Conservation (phyloP, 2,113 vertebrate species). For the Rhagologus leucostigma region DNA sequence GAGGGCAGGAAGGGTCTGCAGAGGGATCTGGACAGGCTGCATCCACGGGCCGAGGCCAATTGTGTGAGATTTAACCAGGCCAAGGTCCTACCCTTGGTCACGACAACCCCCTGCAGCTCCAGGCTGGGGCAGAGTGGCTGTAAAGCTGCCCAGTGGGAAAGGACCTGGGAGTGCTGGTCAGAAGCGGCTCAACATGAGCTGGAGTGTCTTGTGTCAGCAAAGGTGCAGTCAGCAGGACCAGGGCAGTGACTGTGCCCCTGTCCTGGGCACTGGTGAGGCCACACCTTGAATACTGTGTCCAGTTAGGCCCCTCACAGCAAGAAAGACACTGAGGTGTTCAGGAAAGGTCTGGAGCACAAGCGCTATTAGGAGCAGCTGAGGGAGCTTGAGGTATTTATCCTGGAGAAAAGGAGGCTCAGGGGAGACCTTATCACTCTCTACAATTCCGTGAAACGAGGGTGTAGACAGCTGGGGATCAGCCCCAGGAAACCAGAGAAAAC, state of each 20-base stretch:
- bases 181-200: accelerated
- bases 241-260: background rate
- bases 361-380: background rate
- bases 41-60: accelerated
- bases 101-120: background rate
- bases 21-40: background rate
- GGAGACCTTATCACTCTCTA: too few relatives aligned
- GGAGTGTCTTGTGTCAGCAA: accelerated
- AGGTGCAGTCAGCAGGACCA: background rate
- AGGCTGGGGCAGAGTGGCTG: background rate
- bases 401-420: background rate
- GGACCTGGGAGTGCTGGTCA: background rate
- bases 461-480: background rate
- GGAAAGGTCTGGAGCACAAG: background rate
- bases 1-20: background rate
- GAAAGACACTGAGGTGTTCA: background rate
- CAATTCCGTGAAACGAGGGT: background rate
- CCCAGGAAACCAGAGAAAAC: background rate
- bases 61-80: background rate
- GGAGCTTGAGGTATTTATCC: background rate
- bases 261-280: background rate
- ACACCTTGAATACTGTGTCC: background rate
- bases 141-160: background rate
- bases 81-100: background rate
- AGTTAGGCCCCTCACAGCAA: background rate